Evolutionary conservation across 2,113 vertebrate species (phyloP).

Genomic region (Chaetodon trifascialis): DNA sequence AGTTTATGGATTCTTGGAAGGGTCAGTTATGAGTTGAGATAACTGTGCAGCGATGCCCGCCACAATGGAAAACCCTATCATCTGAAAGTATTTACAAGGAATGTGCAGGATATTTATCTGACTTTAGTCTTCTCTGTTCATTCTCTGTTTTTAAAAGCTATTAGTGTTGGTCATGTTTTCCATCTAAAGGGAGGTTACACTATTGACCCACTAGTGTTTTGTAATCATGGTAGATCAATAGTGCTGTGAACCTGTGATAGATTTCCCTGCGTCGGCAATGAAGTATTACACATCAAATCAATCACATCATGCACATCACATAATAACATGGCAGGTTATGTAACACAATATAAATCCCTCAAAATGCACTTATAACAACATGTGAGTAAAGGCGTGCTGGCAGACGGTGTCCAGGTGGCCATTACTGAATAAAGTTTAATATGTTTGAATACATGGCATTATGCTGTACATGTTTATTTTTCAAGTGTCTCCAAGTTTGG

Average conservation of each 20-base stretch:
- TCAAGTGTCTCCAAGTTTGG: background rate
- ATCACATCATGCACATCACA: slow-evolving; percentile 16
- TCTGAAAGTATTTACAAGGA: background rate
- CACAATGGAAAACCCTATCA: background rate
- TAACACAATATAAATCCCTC: background rate
- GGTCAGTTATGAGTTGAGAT: background rate
- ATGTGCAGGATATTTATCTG: too few relatives aligned
- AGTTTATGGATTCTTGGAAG: background rate
- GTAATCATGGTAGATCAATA: slow-evolving; percentile 32
- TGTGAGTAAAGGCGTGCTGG: background rate
- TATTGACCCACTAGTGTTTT: slow-evolving; percentile 31
- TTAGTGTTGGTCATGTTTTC: slow-evolving; percentile 2
- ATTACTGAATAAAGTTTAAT: background rate
- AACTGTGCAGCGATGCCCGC: background rate
- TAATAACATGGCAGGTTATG: background rate
- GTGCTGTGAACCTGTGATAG: background rate
- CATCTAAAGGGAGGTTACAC: slow-evolving; percentile 1
- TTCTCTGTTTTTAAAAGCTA: background rate
- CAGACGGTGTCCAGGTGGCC: background rate
- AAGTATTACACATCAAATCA: slow-evolving; percentile 11
- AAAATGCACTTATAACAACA: background rate
- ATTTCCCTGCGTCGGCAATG: slow-evolving; percentile 10
- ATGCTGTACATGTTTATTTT: background rate
- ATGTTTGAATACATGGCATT: background rate
- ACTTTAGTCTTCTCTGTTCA: background rate